These are phyloP conservation scores for Nomada hirtipes DNA, from an alignment of 2,888 invertebrate species.

Conservation along the genomic window DNA sequence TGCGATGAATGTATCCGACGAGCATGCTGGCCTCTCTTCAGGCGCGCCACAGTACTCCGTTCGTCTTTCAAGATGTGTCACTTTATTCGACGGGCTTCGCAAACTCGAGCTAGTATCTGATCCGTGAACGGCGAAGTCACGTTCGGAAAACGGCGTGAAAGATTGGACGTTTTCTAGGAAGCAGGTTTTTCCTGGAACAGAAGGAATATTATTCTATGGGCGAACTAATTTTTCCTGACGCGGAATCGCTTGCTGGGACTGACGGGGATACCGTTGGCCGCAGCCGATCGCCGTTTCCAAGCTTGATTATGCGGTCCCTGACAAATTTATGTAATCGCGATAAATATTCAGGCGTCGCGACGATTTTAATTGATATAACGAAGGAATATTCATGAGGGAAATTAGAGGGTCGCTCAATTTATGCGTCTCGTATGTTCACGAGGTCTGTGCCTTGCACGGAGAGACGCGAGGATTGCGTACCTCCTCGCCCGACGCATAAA, in stretches of 20 bases:
- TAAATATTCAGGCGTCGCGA: constrained; percentile 56
- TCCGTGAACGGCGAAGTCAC: not conserved
- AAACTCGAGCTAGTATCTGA: constrained; percentile 1
- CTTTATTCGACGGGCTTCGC: too few species aligned
- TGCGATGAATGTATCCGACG: not conserved
- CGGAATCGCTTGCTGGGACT: not conserved
- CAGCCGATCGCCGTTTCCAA: constrained; percentile 7
- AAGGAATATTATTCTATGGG: not conserved
- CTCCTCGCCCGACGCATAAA: constrained; percentile 41
- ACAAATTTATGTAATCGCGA: constrained; percentile 53
- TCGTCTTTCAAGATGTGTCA: not conserved
- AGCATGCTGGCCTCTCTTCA: not conserved
- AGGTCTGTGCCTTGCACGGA: constrained; percentile 20
- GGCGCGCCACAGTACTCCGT: not conserved
- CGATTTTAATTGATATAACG: constrained; percentile 61
- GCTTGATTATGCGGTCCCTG: constrained; percentile 39
- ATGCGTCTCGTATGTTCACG: constrained; percentile 50
- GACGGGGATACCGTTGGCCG: too few species aligned
- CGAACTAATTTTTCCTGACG: not conserved
- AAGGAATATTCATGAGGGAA: constrained; percentile 60
- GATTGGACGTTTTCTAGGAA: not conserved
- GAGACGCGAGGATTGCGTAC: constrained; percentile 33
- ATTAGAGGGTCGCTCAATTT: constrained; percentile 53
- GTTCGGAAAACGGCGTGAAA: not conserved
- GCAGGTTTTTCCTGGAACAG: not conserved